These are phyloP conservation scores for Cactoblastis cactorum DNA, from an alignment of 2,888 invertebrate species.

Conservation along the genomic window DNA sequence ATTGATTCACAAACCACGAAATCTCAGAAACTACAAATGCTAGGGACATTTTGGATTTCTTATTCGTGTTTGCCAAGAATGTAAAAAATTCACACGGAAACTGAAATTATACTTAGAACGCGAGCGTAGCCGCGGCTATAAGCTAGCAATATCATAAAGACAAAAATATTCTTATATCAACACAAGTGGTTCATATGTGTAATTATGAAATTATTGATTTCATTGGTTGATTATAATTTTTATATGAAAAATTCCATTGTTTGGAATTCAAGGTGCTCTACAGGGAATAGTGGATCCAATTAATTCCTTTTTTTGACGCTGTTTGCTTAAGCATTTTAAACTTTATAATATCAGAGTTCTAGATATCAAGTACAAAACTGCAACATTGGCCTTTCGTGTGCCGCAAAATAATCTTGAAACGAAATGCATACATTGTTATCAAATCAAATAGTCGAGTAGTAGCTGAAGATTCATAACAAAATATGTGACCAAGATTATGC, in stretches of 20 bases:
- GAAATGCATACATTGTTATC: constrained; percentile 4
- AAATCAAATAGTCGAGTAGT: not conserved
- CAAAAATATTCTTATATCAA: not conserved
- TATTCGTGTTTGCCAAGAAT: too few relatives aligned
- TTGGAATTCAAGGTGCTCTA: constrained; percentile 61
- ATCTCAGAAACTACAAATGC: too few relatives aligned
- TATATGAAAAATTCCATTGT: constrained; percentile 47
- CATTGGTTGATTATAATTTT: constrained; percentile 49
- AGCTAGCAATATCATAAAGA: not conserved
- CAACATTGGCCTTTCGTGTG: not conserved
- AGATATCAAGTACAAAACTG: not conserved
- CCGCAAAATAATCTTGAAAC: not conserved
- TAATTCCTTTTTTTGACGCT: constrained; percentile 16
- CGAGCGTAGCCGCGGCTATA: too few relatives aligned
- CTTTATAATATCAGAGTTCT: not conserved
- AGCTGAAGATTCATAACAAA: not conserved
- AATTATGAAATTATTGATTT: constrained; percentile 2
- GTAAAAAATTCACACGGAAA: too few relatives aligned
- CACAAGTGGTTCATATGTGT: not conserved
- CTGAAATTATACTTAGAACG: too few relatives aligned
- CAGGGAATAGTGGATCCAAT: constrained; percentile 24
- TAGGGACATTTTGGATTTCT: too few relatives aligned
- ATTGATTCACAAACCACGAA: too few relatives aligned
- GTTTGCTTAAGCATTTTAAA: not conserved
- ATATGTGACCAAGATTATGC: not conserved